Evolutionary conservation across 1,140 invertebrate genomes (phyloP), one percentile per base, ranked within the genome.

Genomic region (Himalopsyche phryganea): DNA sequence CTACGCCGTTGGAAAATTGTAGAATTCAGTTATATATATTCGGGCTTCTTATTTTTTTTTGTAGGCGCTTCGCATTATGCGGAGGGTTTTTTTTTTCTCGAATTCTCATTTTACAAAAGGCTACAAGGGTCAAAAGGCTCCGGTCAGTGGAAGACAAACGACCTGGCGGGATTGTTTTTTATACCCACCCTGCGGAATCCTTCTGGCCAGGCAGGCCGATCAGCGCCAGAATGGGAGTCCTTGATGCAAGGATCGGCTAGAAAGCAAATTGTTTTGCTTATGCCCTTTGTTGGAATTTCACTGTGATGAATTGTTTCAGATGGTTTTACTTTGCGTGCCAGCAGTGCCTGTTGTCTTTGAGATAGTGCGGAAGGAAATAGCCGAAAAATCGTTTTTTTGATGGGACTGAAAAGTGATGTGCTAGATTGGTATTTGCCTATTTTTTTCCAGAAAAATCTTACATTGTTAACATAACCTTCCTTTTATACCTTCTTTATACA

Each of bases 81-180:
- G 55, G 6, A 14, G 50, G 38, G 32, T 36, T 51, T 51, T 51
- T 53, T 53, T 28, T 28, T 9, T 53, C 50, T 17, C 36, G 38
- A 41, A 53, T 53, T 53, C 44, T 36, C 45, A 47, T 48, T 48
- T 48, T 19, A 56, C 44, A 48, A 56, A 48, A 38, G 53, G 53
- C 44, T 32, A 20, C 53, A 45, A 54, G 53, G 53, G 53, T 56
- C 53, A 56, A 48, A 44, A 23, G 54, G 54, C 44, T 19, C 45
- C 54, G 54, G 54, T 57, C 54, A 57, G 38, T 42, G 35, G 47
- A 57, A 57, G 54, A 57, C 54, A 57, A 57, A 57, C 54, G 54
- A 57, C 35, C 46, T 18, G 36, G 17, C 33, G 6, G 46, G 47
- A 57, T 57, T 57, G 47, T 57, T 57, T 57, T 57, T 57, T 50